phyloP scores from a whole-genome alignment of 37 sponge, comb jelly and placozoan genomes.

The Chondrilla cf. caribensis region DNA sequence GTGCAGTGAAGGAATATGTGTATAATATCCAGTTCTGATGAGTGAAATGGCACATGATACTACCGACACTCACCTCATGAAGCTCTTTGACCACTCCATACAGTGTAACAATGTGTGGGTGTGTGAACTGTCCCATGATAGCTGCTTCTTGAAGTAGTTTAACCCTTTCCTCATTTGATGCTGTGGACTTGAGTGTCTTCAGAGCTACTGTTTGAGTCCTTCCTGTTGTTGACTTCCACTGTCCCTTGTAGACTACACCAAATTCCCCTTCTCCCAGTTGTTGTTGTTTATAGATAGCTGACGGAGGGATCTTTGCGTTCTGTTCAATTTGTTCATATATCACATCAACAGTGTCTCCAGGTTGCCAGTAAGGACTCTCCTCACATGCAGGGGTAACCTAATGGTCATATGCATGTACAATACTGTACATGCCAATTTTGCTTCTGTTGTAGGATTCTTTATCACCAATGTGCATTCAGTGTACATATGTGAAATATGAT shows the following conservation, averaged over 20 bases:
- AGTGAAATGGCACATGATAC: no score
- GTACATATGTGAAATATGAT: no score
- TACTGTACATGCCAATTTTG: no score
- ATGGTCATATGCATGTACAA: no score
- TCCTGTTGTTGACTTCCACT: not conserved
- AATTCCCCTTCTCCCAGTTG: conserved; percentile 14
- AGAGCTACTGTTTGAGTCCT: not conserved
- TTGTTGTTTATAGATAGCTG: not conserved
- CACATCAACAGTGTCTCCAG: not conserved
- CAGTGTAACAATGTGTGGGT: conserved; percentile 22
- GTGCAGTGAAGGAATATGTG: no score
- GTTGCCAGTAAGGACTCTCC: not conserved
- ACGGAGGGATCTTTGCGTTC: not conserved
- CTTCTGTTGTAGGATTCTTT: no score
- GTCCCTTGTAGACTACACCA: conserved; percentile 12
- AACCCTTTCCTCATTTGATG: conserved; percentile 9
- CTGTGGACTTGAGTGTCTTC: conserved; percentile 10
- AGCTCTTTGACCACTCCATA: conserved; percentile 14
- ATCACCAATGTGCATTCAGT: no score
- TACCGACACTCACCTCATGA: no score
- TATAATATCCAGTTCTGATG: no score
- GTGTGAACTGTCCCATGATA: conserved; percentile 23
- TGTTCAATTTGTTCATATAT: not conserved
- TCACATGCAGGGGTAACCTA: no score
- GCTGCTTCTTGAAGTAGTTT: conserved; percentile 26